A percentile compares a stretch with the other conserved stretches of the same genome.
Evolutionary conservation across 2,113 vertebrate genomes (phyloP).

Genomic region (Excalfactoria chinensis): DNA sequence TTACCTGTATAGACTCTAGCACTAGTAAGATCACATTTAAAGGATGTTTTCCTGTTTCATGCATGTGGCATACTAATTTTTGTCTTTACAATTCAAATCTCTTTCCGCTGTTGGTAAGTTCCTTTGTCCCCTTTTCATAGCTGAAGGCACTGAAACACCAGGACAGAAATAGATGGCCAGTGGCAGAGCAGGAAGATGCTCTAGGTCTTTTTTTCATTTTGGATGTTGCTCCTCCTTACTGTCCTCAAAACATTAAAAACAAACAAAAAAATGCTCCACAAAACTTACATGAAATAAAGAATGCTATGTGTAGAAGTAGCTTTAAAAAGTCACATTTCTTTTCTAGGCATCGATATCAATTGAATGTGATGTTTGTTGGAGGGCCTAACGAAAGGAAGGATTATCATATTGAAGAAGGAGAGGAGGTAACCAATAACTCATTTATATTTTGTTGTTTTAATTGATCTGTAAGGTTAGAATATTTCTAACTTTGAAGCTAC

Average conservation of each 20-base stretch:
- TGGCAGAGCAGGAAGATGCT: background rate
- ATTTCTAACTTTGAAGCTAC: background rate
- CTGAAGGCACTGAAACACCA: background rate
- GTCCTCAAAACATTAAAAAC: background rate
- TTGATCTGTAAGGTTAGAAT: background rate
- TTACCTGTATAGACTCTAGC: background rate
- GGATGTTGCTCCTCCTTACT: background rate
- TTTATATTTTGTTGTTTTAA: background rate
- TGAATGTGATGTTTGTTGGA: constrained; percentile 96
- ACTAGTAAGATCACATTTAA: background rate
- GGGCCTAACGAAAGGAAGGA: constrained; percentile 95
- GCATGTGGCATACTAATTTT: background rate
- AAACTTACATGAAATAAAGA: background rate
- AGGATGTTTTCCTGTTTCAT: background rate
- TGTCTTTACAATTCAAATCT: background rate
- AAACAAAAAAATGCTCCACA: background rate
- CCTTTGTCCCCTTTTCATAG: background rate
- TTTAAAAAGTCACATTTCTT: constrained; percentile 5
- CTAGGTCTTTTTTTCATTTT: background rate
- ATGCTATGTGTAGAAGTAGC: background rate
- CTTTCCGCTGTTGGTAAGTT: background rate
- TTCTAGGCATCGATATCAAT: constrained; percentile 84
- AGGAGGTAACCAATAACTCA: constrained; percentile 86
- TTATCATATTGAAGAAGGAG: constrained; percentile 97
- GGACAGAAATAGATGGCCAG: background rate